Evolutionary conservation across 2,888 invertebrate genomes (phyloP).

Genomic region (Selenia dentaria): DNA sequence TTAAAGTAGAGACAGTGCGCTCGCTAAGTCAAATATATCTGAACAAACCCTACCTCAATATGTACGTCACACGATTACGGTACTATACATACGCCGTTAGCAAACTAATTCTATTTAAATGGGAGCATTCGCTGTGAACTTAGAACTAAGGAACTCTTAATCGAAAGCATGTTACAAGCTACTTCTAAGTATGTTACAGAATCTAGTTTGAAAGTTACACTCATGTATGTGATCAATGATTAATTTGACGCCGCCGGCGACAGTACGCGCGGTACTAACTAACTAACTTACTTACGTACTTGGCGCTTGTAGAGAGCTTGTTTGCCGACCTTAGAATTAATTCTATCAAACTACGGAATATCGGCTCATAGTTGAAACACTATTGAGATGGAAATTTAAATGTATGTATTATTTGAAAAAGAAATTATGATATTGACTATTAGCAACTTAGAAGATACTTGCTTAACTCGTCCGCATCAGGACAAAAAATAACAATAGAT

Average conservation of each 20-base stretch:
- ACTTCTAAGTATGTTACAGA: constrained; percentile 32
- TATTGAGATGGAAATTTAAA: neutral
- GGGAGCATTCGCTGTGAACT: constrained; percentile 8
- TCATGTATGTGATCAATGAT: constrained; percentile 43
- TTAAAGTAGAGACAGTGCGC: no score
- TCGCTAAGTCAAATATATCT: no score
- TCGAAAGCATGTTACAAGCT: constrained; percentile 22
- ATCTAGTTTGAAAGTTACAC: constrained; percentile 37
- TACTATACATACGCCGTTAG: neutral
- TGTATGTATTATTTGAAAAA: neutral
- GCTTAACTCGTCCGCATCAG: no score
- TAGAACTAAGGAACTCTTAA: constrained; percentile 17
- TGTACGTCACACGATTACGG: no score
- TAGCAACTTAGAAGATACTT: no score
- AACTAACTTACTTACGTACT: constrained; percentile 32
- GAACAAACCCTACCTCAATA: neutral
- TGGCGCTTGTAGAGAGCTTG: constrained; percentile 19
- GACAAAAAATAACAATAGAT: no score
- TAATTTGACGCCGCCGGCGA: constrained; percentile 40
- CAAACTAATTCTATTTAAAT: constrained; percentile 8
- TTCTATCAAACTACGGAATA: constrained; percentile 8
- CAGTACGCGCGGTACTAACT: constrained; percentile 7
- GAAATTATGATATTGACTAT: no score
- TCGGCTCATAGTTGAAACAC: neutral
- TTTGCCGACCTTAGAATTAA: constrained; percentile 28